Base-by-base conservation (phyloP, 2,797 vertebrate genomes). In the Epinephelus awoara region DNA sequence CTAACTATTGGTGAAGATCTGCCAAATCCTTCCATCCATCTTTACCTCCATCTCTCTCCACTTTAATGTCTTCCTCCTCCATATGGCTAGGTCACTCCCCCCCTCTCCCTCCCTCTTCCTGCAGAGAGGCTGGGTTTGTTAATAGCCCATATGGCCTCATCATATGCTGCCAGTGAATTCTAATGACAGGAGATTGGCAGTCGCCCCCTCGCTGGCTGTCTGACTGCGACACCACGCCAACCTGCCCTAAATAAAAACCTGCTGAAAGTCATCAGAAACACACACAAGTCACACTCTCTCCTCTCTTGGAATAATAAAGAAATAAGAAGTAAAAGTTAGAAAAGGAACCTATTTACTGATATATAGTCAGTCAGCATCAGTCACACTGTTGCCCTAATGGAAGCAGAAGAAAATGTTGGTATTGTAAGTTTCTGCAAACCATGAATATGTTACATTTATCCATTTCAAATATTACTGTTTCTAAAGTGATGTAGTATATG, bases 81-180 rank as follows among this genome's bases (percentile, higher is more conserved):
- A 88, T 86, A 86, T 86, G 86, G 72, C 67, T 18, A 23, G 79
- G 74, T 78, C 67, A 1, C 54, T 40, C 51, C 59, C 58, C 70
- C 72, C 72, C 73, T 34, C 50, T 51, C 63, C 64, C 3, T 14
- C 57, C 59, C 18, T 65, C 63, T 6, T 5, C 61, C 84, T 77
- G 56, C 68, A 66, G 86, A 66, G 80, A 88, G 86, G 86, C 84
- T 87, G 86, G 82, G 80, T 74, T 78, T 84, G 77, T 87, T 92
- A 91, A 92, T 89, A 82, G 87, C 44, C 87, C 88, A 91, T 91
- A 92, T 90, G 89, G 83, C 77, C 72, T 79, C 83, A 73, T 92
- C 87, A 87, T 89, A 85, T 88, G 88, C 82, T 88, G 85, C 91
- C 89, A 91, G 85, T 89, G 82, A 87, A 90, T 91, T 64, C 83